Base-by-base conservation (phyloP, 2,888 invertebrate species). In the Hyposoter dolosus region DNA sequence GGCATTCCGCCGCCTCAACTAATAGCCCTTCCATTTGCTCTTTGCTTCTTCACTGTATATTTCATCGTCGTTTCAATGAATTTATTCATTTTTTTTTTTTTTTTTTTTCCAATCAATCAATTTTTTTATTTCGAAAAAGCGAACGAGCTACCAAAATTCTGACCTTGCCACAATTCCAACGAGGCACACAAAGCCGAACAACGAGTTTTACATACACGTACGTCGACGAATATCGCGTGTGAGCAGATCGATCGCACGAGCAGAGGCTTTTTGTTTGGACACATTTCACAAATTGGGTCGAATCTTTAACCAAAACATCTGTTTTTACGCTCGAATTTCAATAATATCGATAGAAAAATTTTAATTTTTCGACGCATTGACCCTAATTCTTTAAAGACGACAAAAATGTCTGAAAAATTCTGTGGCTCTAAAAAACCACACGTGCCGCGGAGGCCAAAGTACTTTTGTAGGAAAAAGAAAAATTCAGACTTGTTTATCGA, bases 1-100 rank as follows among this genome's bases (percentile, higher is more conserved):
- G 23, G 19, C 66, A 53, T 77, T 77, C 50, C 50, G 12, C 50
- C 50, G 7, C 65, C 23, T 50, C 7, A 17, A 66, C n/a, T n/a
- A n/a, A n/a, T 47, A 0, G 5, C 9, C 23, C n/a, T n/a, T 6
- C 47, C 17, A 6, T 32, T 32, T 74, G 12, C 6, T 4, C 35
- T 35, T 35, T 6, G 7, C 35, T 35, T 35, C 35, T 0, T 0
- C 35, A 5, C 28, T 1, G 28, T 28, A 32, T 35, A 35, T 35
- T 35, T 35, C 35, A 35, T 35, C 40, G 40, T 40, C 10, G 9
- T 40, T 10, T 10, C 0, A 7, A 40, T 40, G 9, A 10, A 40
- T 9, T 10, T 9, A 40, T 40, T n/a, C n/a, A n/a, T n/a, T n/a
- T n/a, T n/a, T n/a, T n/a, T n/a, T n/a, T n/a, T n/a, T n/a, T 40